Evolutionary conservation across 2,797 vertebrate genomes (phyloP), one percentile per base, ranked within the genome.

Genomic region (Lacerta bilineata): DNA sequence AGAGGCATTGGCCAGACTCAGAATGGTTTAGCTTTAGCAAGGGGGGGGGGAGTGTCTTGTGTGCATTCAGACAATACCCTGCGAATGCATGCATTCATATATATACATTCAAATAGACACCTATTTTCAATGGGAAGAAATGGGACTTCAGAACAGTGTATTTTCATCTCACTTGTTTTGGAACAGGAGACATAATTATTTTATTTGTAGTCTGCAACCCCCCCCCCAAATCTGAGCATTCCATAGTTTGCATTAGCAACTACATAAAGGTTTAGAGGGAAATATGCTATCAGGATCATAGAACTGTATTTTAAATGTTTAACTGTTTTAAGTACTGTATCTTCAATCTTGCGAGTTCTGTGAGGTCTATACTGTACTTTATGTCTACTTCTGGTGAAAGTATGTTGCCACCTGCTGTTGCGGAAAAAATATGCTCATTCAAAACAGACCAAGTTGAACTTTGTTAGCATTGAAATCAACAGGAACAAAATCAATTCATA

Each of bases 371-470:
- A 7, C 76, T 10, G 41, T 43, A 43, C 50, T 64, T 0, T 1
- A 59, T 89, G 88, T 93, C 91, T 88, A 79, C 76, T 91, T 96
- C 94, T 95, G 84, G 91, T 94, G 95, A 96, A 92, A 17, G 75
- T 69, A 95, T 93, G 91, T 95, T 96, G 96, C 97, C 97, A 97
- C 92, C 97, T 97, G 96, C 96, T 80, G 96, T 95, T 66, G 90
- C 91, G 90, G 93, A 95, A 95, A 84, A 92, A 72, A 90, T 18
- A 84, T 4, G 20, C 90, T 75, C 50, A 33, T 64, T 88, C 78
- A 15, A 0, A 87, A 76, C 66, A 4, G 27, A 69, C 20, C 0
- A 5, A 64, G 61, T 64, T 64, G 27, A 69, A 69, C 68, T n/a
- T 69, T 9, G 27, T 69, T 27, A 23, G 4, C 18, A 68, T 9